These are phyloP conservation scores for Ianthella basta DNA, from an alignment of 37 sponge, comb jelly and placozoan species.

Conservation along the genomic window DNA sequence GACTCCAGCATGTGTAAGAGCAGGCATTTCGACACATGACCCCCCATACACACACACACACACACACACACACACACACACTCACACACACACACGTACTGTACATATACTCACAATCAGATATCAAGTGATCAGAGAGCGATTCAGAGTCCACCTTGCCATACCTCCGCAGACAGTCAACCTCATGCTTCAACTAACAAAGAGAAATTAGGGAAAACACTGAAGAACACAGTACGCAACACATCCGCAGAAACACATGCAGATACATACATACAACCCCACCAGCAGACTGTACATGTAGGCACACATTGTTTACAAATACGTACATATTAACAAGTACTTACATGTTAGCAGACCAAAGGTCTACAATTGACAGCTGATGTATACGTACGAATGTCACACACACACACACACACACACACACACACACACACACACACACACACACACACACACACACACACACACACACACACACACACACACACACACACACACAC, in stretches of 20 bases:
- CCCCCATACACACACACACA: not conserved
- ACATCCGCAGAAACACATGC: too few species aligned
- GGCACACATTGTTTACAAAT: not conserved
- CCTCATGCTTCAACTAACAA: not conserved
- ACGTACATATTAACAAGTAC: slow-evolving; percentile 15
- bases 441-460: too few species aligned
- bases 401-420: not conserved
- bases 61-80: too few species aligned
- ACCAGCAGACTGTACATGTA: not conserved
- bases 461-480: slow-evolving; percentile 26
- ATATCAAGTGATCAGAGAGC: not conserved
- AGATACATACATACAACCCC: not conserved
- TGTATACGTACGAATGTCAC: not conserved
- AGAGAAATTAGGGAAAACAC: not conserved
- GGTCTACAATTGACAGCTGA: not conserved
- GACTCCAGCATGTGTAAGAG: not conserved
- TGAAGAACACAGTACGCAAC: not conserved
- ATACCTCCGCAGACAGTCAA: not conserved
- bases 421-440: too few species aligned
- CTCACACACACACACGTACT: not conserved
- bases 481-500: slow-evolving; percentile 22
- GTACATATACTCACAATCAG: not conserved
- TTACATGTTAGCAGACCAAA: not conserved
- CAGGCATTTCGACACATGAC: not conserved
- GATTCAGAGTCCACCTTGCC: slow-evolving; percentile 1